A percentile compares a stretch with the other conserved stretches of the same genome.
These are phyloP conservation scores for Brachionus koreanus DNA, from an alignment of 1,140 invertebrate species.

Conservation along the genomic window DNA sequence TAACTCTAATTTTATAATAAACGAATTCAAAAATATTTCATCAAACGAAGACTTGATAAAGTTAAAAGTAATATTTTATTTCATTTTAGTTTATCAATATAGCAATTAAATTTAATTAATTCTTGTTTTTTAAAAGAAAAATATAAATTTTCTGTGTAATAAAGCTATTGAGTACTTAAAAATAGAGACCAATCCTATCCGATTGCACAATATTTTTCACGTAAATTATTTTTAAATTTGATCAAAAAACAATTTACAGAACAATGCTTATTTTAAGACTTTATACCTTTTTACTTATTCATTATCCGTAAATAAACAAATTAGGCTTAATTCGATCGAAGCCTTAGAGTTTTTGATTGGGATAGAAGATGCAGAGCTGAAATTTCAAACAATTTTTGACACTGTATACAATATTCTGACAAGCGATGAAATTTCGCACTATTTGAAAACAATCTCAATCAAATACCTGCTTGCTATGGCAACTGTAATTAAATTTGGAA, in stretches of 20 bases:
- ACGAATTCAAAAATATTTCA: constrained; percentile 42
- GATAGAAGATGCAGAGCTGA: constrained; percentile 30
- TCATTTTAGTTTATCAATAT: constrained; percentile 17
- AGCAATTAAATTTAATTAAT: not conserved
- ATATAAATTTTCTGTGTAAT: constrained; percentile 33
- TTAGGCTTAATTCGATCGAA: constrained; percentile 24
- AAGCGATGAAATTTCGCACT: constrained; percentile 75
- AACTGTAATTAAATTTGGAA: constrained; percentile 52
- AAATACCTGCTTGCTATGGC: constrained; percentile 81
- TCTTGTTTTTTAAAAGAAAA: constrained; percentile 21
- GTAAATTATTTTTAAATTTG: not conserved
- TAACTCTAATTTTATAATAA: constrained; percentile 21
- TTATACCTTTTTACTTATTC: constrained; percentile 34
- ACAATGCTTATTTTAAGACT: not conserved
- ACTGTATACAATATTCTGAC: constrained; percentile 58
- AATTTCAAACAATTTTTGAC: constrained; percentile 43
- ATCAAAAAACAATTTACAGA: not conserved
- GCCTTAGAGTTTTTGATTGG: constrained; percentile 21
- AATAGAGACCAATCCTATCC: constrained; percentile 28
- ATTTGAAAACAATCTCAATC: constrained; percentile 76
- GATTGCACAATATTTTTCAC: constrained; percentile 27
- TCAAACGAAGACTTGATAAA: constrained; percentile 41
- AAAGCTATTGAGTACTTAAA: constrained; percentile 40
- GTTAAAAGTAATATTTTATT: not conserved
- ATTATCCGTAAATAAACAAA: constrained; percentile 25